These are phyloP conservation scores for Exaiptasia diaphana DNA, from an alignment of 64 coral and sea anemone genomes.

Conservation along the genomic window DNA sequence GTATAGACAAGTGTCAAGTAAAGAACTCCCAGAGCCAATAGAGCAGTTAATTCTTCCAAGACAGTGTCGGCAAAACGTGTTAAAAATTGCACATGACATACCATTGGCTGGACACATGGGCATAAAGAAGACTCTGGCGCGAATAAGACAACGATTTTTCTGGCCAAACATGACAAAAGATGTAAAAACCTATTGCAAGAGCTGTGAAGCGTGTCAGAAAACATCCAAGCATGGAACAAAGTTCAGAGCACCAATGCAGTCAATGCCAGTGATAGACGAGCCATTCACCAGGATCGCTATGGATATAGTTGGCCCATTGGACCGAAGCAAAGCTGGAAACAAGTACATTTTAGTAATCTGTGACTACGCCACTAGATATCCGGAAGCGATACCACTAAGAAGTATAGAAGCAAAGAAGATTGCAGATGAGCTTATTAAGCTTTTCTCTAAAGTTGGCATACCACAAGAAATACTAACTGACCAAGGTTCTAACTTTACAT, in stretches of 20 bases:
- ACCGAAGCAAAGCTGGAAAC: slow-evolving; percentile 17
- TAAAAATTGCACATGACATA: slow-evolving; percentile 19
- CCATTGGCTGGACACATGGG: slow-evolving; percentile 46
- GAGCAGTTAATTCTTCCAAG: slow-evolving; percentile 28
- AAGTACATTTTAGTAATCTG: slow-evolving; percentile 41
- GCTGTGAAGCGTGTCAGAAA: slow-evolving; percentile 10
- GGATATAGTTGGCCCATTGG: slow-evolving; percentile 52
- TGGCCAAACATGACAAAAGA: slow-evolving; percentile 43
- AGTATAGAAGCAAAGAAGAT: slow-evolving; percentile 51
- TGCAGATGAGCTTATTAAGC: slow-evolving; percentile 25
- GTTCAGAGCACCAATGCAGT: background rate
- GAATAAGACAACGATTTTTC: slow-evolving; percentile 16
- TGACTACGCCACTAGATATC: slow-evolving; percentile 38
- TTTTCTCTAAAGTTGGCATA: slow-evolving; percentile 32
- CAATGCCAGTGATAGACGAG: slow-evolving; percentile 32
- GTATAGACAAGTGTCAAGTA: background rate
- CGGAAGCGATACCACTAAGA: slow-evolving; percentile 37
- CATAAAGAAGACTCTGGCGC: slow-evolving; percentile 28
- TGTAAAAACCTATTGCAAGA: background rate
- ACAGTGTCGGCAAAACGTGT: background rate
- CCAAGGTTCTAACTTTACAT: slow-evolving; percentile 53
- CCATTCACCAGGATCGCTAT: slow-evolving; percentile 32
- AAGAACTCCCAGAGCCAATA: background rate
- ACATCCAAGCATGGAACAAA: background rate
- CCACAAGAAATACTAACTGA: slow-evolving; percentile 52